Evolutionary conservation across 2,888 invertebrate genomes (phyloP), one percentile per base, ranked within the genome.

Genomic region (Melinaea menophilus): DNA sequence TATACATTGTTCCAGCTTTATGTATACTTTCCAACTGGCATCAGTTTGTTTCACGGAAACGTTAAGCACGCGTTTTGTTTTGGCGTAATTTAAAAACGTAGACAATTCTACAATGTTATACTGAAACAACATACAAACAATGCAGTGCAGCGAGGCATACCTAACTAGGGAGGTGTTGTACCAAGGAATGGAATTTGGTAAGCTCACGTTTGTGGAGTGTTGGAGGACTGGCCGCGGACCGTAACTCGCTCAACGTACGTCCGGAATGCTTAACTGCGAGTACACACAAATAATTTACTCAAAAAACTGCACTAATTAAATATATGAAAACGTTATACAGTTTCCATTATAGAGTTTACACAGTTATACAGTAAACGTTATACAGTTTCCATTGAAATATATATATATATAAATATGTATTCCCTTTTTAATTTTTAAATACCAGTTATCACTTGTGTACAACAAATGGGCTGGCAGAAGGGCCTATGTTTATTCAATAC

Each of bases 171-270:
- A 80, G 80, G 79, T 79, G 77, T 79, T 79, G 79, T 81, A 75
- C 81, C 73, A 77, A 77, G 75, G 80, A 76, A 80, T 82, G 84
- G 84, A 86, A 87, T 87, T 84, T 81, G 78, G 78, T 75, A 79
- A 76, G 78, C 79, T 78, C 77, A 73, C 73, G 71, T 72, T 70
- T 79, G 79, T 81, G 75, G 75, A 79, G 78, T 72, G 82, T 79
- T 75, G 67, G 76, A 74, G 77, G 77, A 78, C 73, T 78, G 77
- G 80, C 82, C 80, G 81, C 78, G 77, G 81, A 79, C 84, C 81
- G 74, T 75, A 73, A 80, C 78, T 79, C 74, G 79, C 78, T 76
- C 51, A 77, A 71, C 80, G 79, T 80, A 79, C 78, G 78, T 69
- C 75, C 71, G 84, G 86, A 86, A 89, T 88, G 81, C 75, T 69